phyloP scores from a whole-genome alignment of 2,113 vertebrate genomes.

The Electrona antarctica region DNA sequence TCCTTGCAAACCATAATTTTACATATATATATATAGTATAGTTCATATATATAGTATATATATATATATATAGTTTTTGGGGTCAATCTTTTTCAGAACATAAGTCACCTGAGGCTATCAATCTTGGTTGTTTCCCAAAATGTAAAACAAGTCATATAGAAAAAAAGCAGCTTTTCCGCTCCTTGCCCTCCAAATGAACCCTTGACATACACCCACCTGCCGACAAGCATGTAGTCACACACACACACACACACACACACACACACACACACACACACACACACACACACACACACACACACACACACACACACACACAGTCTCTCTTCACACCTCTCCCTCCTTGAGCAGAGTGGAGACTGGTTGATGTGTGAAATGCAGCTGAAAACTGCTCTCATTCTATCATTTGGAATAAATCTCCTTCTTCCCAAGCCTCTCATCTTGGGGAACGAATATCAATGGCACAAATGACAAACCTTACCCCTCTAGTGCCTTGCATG shows the following conservation, averaged over 20 bases:
- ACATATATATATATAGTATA: too few species aligned
- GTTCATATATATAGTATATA: too few species aligned
- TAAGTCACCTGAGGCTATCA: too few species aligned
- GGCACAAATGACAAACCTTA: not conserved
- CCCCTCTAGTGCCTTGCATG: conserved; percentile 12
- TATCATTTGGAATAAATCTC: conserved; percentile 26
- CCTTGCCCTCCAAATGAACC: conserved; percentile 62
- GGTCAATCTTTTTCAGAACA: too few species aligned
- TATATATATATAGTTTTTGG: too few species aligned
- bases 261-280: conserved; percentile 16
- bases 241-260: conserved; percentile 20
- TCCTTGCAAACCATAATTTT: too few species aligned
- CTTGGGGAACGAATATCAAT: conserved; percentile 1
- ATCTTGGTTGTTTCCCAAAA: not conserved
- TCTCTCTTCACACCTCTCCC: conserved; percentile 14
- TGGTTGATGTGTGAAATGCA: conserved; percentile 42
- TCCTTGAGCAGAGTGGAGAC: conserved; percentile 36
- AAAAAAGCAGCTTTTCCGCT: conserved; percentile 31
- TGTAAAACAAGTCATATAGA: conserved; percentile 24
- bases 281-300: conserved; percentile 6
- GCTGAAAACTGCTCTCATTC: conserved; percentile 43
- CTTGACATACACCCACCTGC: conserved; percentile 36
- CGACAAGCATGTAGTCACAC: too few species aligned
- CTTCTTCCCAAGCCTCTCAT: not conserved
- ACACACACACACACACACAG: conserved; percentile 19